A percentile compares a stretch with the other conserved stretches of the same genome.
phyloP scores from a whole-genome alignment of 2,113 vertebrate genomes.

The Brachypteracias leptosomus region DNA sequence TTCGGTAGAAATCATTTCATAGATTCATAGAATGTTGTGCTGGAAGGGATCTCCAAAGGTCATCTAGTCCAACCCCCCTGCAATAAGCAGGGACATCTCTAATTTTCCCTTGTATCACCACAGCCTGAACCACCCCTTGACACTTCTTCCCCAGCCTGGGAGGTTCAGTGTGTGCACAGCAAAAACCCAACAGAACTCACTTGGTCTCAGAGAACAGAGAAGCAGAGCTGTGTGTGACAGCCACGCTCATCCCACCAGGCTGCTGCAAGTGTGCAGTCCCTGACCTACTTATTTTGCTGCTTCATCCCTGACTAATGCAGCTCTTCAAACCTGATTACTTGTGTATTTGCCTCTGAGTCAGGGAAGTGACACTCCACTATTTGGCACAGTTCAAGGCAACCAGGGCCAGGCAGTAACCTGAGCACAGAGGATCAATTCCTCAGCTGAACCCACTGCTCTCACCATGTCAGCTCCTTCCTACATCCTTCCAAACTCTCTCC shows the following conservation, averaged over 20 bases:
- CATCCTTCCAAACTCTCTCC: background rate
- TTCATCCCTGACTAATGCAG: background rate
- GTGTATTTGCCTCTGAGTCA: background rate
- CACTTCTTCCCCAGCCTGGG: accelerated
- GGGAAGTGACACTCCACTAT: background rate
- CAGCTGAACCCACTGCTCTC: background rate
- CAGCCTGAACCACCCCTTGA: background rate
- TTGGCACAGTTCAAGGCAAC: background rate
- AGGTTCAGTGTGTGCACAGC: accelerated
- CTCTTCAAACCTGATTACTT: background rate
- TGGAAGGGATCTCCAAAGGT: too few species aligned
- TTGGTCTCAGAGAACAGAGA: background rate
- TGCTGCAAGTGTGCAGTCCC: background rate
- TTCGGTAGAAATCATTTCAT: background rate
- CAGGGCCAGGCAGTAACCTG: background rate
- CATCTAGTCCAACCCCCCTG: too few species aligned
- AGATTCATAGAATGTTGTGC: too few species aligned
- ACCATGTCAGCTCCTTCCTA: accelerated
- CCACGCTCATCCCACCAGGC: background rate
- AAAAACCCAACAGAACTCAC: background rate
- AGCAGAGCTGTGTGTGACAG: accelerated
- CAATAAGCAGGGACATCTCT: too few species aligned
- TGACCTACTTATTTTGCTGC: background rate
- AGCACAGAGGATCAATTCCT: background rate
- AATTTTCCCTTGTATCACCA: background rate